phyloP scores from a whole-genome alignment of 1,140 invertebrate species.

The Papilio helenus region DNA sequence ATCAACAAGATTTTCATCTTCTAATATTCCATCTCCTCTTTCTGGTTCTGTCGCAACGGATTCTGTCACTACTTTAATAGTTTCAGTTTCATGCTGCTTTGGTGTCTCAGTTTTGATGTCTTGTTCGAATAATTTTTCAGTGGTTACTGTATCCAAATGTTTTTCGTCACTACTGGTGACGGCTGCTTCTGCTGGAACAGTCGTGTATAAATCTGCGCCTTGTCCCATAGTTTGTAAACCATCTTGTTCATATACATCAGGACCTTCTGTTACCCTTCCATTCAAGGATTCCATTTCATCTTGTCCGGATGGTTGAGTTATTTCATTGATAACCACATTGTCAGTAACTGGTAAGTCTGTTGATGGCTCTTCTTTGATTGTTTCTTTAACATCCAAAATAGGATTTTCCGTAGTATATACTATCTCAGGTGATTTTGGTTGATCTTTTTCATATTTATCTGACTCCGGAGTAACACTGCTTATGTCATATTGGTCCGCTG shows the following conservation, averaged over 20 bases:
- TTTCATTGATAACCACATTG: background rate
- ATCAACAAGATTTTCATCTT: slow-evolving; percentile 17
- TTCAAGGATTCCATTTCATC: slow-evolving; percentile 31
- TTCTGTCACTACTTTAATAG: slow-evolving; percentile 18
- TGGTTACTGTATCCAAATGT: background rate
- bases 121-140: slow-evolving; percentile 10
- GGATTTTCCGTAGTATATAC: slow-evolving; percentile 7
- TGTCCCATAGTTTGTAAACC: background rate
- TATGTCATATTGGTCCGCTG: background rate
- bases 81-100: background rate
- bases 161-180: slow-evolving; percentile 8
- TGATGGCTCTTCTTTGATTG: slow-evolving; percentile 2
- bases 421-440: background rate
- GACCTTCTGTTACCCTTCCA: slow-evolving; percentile 28
- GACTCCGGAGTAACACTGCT: background rate
- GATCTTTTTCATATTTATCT: slow-evolving; percentile 1
- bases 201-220: background rate
- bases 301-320: slow-evolving; percentile 4
- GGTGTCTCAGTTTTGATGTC: slow-evolving; percentile 6
- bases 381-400: slow-evolving; percentile 1
- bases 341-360: slow-evolving; percentile 17
- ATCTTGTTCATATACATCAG: slow-evolving; percentile 7
- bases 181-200: background rate
- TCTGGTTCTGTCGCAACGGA: slow-evolving; percentile 16
- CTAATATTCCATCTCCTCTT: slow-evolving; percentile 7